Evolutionary conservation across 2,797 vertebrate species (phyloP).

Genomic region (Danio choprae): DNA sequence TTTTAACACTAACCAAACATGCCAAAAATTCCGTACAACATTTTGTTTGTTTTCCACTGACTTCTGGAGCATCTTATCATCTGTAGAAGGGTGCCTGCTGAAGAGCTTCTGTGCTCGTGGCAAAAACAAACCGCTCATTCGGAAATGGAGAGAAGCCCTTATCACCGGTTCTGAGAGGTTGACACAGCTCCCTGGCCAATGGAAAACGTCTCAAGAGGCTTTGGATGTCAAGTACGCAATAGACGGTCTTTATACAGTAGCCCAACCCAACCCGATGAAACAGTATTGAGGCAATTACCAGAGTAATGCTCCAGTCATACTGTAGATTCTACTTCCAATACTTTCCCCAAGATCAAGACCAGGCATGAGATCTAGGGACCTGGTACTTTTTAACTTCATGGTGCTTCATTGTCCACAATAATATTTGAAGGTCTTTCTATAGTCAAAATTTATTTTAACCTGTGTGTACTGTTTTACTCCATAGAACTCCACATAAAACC

Average conservation of each 20-base stretch:
- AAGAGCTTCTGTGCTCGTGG: slow-evolving; percentile 14
- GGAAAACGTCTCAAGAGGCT: slow-evolving; percentile 36
- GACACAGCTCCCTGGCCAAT: slow-evolving; percentile 22
- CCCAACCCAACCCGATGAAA: not conserved
- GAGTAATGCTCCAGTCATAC: not conserved
- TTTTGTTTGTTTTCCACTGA: slow-evolving; percentile 16
- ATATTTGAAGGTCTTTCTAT: too few species aligned
- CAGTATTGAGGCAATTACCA: not conserved
- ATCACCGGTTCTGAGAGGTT: slow-evolving; percentile 40
- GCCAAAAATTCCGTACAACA: not conserved
- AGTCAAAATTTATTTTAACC: too few species aligned
- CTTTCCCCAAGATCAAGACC: not conserved
- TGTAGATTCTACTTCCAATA: slow-evolving; percentile 2
- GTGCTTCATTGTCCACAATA: too few species aligned
- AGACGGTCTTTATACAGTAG: not conserved
- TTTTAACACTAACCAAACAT: not conserved
- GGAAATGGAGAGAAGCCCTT: slow-evolving; percentile 58
- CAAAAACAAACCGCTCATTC: slow-evolving; percentile 53
- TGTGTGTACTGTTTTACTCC: too few species aligned
- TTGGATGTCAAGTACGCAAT: slow-evolving; percentile 38
- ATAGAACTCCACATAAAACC: too few species aligned
- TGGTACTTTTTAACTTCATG: too few species aligned
- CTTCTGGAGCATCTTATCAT: slow-evolving; percentile 19
- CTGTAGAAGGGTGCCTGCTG: slow-evolving; percentile 5
- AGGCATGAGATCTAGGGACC: too few species aligned